These are phyloP conservation scores for Scleropages formosus DNA, from an alignment of 2,797 vertebrate genomes.

Conservation along the genomic window DNA sequence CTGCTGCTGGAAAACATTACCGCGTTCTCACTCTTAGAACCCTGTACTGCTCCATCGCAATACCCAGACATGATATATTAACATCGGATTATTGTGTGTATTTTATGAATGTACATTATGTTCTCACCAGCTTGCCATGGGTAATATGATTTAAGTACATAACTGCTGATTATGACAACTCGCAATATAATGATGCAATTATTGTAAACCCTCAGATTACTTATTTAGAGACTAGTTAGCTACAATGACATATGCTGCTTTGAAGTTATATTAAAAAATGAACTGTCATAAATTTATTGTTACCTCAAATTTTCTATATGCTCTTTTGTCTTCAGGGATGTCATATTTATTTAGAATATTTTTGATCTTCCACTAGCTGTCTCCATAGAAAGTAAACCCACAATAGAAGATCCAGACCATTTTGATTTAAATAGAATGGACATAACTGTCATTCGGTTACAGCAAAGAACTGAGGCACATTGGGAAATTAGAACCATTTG, in stretches of 20 bases:
- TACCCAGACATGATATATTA: slow-evolving; percentile 30
- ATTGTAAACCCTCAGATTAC: slow-evolving; percentile 25
- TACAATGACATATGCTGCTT: slow-evolving; percentile 42
- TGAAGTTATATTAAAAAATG: slow-evolving; percentile 38
- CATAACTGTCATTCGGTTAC: slow-evolving; percentile 31
- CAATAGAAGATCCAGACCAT: slow-evolving; percentile 38
- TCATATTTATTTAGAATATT: neutral
- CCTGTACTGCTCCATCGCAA: neutral
- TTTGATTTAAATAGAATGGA: slow-evolving; percentile 36
- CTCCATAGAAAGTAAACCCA: slow-evolving; percentile 23
- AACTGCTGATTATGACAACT: slow-evolving; percentile 26
- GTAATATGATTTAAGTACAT: slow-evolving; percentile 17
- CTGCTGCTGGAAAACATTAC: slow-evolving; percentile 33
- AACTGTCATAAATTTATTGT: slow-evolving; percentile 18
- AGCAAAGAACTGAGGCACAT: slow-evolving; percentile 1
- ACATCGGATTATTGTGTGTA: slow-evolving; percentile 42
- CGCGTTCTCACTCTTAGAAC: neutral
- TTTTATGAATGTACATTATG: slow-evolving; percentile 49
- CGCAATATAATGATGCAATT: slow-evolving; percentile 46
- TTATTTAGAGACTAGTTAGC: slow-evolving; percentile 46
- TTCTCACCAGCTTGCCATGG: slow-evolving; percentile 23
- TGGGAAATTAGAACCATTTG: slow-evolving; percentile 35
- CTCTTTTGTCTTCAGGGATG: slow-evolving; percentile 14
- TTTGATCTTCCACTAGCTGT: slow-evolving; percentile 35
- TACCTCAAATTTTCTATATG: neutral